Base-by-base conservation (phyloP, 1,140 invertebrate species). In the Lamellibrachia luymesi region DNA sequence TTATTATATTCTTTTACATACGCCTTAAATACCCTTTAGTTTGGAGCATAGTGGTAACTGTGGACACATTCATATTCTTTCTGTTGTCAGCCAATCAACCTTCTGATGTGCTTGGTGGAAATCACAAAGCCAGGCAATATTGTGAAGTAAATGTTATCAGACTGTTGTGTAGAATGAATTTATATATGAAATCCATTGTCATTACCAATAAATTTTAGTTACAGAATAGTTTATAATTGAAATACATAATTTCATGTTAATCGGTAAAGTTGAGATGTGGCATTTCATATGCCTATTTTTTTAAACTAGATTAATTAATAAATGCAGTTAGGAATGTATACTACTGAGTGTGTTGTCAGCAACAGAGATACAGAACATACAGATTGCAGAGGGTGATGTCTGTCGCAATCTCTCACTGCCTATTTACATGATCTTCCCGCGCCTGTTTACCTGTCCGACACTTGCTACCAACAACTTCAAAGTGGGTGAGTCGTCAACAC, bases 281-380 rank as follows among this genome's bases (percentile, higher is more conserved):
- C n/a, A n/a, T 91, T 51, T 50, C n/a, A 27, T 38, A 10, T 8
- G 8, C 50, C 90, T 91, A 91, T 38, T 8, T 50, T 38, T 7
- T 13, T 4, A n/a, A 50, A 51, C 8, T 22, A 22, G 64, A 17
- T 80, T 22, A 80, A 2, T 80, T 17, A 4, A 80, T 80, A 8
- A 91, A 91, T 25, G 27, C 38, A 51, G 38, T 91, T 25, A 13
- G 22, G 92, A 50, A 92, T 51, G 10, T 10, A 50, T 10, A 50
- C 38, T 38, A 38, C 38, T 8, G 7, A 92, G 25, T 93, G 52
- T 90, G 4, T 93, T 95, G 97, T 93, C 95, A 99, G 98, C 98
- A 2, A 99, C 99, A 4, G 99, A 99, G 97, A 98, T 99, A 94
- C 99, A 99, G 97, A 99, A 99, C 96, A 99, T 99, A 96, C 99